phyloP scores from a whole-genome alignment of 2,888 invertebrate species.

The Ceramica pisi region DNA sequence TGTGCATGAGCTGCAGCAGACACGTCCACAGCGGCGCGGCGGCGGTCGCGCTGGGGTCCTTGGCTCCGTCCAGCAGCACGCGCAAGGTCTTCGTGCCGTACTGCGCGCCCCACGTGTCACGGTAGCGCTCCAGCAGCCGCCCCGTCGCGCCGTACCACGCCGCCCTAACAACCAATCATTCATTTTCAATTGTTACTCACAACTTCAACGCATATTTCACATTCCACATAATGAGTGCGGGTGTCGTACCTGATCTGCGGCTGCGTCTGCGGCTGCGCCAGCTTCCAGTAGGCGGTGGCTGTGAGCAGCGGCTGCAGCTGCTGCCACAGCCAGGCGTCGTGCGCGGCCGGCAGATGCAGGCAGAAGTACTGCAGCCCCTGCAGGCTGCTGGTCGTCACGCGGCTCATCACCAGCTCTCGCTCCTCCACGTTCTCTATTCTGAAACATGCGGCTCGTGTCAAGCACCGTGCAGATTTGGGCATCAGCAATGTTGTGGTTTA shows the following conservation, averaged over 20 bases:
- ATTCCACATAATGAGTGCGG: neutral
- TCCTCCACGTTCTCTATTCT: slow-evolving; percentile 76
- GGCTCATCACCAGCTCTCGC: slow-evolving; percentile 65
- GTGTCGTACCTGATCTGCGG: slow-evolving; percentile 68
- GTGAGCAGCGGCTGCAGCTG: slow-evolving; percentile 90
- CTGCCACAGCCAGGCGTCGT: slow-evolving; percentile 89
- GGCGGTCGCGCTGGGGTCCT: slow-evolving; percentile 50
- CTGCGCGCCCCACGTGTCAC: slow-evolving; percentile 85
- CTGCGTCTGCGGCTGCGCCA: slow-evolving; percentile 89
- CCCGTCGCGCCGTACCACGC: slow-evolving; percentile 94
- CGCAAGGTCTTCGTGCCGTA: slow-evolving; percentile 90
- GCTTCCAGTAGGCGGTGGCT: slow-evolving; percentile 93
- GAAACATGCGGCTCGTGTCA: neutral
- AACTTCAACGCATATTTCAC: neutral
- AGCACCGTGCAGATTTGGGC: no score
- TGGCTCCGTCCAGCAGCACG: slow-evolving; percentile 54
- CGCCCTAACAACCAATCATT: slow-evolving; percentile 70
- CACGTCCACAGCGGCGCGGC: slow-evolving; percentile 94
- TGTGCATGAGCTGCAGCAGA: slow-evolving; percentile 22
- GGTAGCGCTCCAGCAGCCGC: slow-evolving; percentile 91
- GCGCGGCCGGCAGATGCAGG: slow-evolving; percentile 77
- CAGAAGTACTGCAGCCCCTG: slow-evolving; percentile 71
- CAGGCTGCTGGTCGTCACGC: slow-evolving; percentile 72
- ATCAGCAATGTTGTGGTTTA: neutral
- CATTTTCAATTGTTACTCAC: neutral